These are phyloP conservation scores for Pararge aegeria DNA, from an alignment of 1,140 invertebrate genomes.

Conservation along the genomic window DNA sequence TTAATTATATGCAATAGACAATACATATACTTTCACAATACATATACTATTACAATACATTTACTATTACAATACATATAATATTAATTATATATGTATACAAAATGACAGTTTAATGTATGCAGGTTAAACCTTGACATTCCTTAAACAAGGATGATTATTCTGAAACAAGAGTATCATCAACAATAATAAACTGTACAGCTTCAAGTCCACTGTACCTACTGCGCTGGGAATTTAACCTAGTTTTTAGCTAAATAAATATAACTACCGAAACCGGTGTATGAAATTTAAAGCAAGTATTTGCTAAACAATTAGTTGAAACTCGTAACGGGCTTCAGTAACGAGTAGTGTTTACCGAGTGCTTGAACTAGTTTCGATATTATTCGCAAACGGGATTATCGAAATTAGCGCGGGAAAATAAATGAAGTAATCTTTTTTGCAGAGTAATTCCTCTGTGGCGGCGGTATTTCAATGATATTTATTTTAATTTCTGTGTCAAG, in stretches of 20 bases:
- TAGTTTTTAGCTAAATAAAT: neutral
- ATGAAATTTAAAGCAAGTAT: slow-evolving; percentile 22
- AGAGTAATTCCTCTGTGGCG: neutral
- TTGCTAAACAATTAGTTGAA: slow-evolving; percentile 25
- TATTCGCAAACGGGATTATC: slow-evolving; percentile 14
- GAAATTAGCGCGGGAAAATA: neutral
- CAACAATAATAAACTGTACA: too few species aligned
- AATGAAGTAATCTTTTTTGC: neutral
- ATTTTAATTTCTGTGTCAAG: too few species aligned
- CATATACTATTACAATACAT: too few species aligned
- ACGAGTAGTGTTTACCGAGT: slow-evolving; percentile 16
- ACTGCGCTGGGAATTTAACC: neutral
- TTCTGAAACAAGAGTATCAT: too few species aligned
- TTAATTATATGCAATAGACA: too few species aligned
- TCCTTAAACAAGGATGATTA: too few species aligned
- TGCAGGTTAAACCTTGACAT: too few species aligned
- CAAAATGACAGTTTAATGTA: too few species aligned
- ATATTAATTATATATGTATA: too few species aligned
- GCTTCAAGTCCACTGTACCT: too few species aligned
- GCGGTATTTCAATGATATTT: neutral
- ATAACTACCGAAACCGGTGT: slow-evolving; percentile 13
- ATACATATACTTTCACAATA: too few species aligned
- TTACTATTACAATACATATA: too few species aligned
- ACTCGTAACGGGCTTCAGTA: slow-evolving; percentile 6
- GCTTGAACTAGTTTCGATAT: slow-evolving; percentile 27